Evolutionary conservation across 1,140 invertebrate genomes (phyloP).

Genomic region (Pseudomyrmex concolor): DNA sequence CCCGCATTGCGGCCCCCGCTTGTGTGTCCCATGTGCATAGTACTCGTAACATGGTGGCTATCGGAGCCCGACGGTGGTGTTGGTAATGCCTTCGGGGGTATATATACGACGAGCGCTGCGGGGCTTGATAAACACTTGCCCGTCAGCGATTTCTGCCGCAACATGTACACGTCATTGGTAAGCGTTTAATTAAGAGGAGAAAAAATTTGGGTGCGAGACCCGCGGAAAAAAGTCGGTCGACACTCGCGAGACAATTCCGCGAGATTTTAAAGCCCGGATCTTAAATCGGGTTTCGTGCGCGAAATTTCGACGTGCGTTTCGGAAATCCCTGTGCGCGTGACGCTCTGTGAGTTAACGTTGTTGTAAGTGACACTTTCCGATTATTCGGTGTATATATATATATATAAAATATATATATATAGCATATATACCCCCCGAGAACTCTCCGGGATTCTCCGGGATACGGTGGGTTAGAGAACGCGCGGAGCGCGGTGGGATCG

Average conservation of each 20-base stretch:
- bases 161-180: slow-evolving; percentile 81
- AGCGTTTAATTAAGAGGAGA: slow-evolving; percentile 70
- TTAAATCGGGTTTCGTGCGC: slow-evolving; percentile 12
- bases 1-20: slow-evolving; percentile 23
- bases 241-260: neutral
- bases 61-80: slow-evolving; percentile 69
- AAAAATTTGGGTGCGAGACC: neutral
- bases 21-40: slow-evolving; percentile 69
- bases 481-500: neutral
- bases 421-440: neutral
- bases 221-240: too few species aligned
- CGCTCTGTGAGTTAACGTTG: slow-evolving; percentile 41
- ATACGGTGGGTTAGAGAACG: slow-evolving; percentile 15
- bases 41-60: slow-evolving; percentile 65
- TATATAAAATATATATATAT: too few species aligned
- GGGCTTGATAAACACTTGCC: slow-evolving; percentile 81
- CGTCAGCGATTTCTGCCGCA: slow-evolving; percentile 81
- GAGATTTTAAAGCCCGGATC: neutral
- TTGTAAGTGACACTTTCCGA: slow-evolving; percentile 57
- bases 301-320: slow-evolving; percentile 46
- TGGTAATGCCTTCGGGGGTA: slow-evolving; percentile 78
- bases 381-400: slow-evolving; percentile 31
- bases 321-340: slow-evolving; percentile 36
- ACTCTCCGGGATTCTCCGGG: slow-evolving; percentile 1
- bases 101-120: slow-evolving; percentile 79